Base-by-base conservation (phyloP, 2,797 vertebrate genomes). In the Notoglanidium macrostoma region DNA sequence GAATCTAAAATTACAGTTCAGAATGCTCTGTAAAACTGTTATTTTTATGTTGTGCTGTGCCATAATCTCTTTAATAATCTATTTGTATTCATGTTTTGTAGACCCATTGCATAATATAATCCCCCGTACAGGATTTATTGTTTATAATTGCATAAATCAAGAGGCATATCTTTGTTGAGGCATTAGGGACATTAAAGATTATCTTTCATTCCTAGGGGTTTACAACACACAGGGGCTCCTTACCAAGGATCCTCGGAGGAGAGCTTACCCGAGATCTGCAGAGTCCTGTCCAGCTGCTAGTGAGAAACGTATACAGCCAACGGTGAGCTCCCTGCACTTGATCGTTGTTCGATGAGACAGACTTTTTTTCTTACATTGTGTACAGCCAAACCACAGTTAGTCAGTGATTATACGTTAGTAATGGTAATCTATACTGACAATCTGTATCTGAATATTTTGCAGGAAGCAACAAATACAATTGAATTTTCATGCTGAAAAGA, bases 371-470 rank as follows among this genome's bases (percentile, higher is more conserved):
- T 15, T 61, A 0, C 10, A 44, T 3, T 61, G 35, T n/a, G 55
- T 15, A 80, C 21, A 61, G 2, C 29, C 32, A 35, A 26, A 12
- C 19, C 32, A 61, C 6, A 44, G 5, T 80, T 86, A 55, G 54
- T 73, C 44, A 44, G 3, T 44, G 7, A 84, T 55, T 46, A 2
- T 46, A 7, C 51, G n/a, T 55, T 84, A 35, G 5, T 17, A 77
- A 76, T 26, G n/a, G 35, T 77, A 55, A 81, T 84, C 21, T 73
- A 55, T 79, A 32, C 26, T n/a, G 78, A 59, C 73, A 79, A 87
- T 44, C 61, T 55, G 84, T 88, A 72, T 88, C 54, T 87, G 86
- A 86, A 82, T 55, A 81, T 89, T 88, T 84, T 88, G 46, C 10
- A 15, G 54, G 19, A 68, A 74, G 74, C 68, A 84, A 76, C 23